phyloP scores from a whole-genome alignment of 2,113 vertebrate species.

The Neodontobutis hainanensis region DNA sequence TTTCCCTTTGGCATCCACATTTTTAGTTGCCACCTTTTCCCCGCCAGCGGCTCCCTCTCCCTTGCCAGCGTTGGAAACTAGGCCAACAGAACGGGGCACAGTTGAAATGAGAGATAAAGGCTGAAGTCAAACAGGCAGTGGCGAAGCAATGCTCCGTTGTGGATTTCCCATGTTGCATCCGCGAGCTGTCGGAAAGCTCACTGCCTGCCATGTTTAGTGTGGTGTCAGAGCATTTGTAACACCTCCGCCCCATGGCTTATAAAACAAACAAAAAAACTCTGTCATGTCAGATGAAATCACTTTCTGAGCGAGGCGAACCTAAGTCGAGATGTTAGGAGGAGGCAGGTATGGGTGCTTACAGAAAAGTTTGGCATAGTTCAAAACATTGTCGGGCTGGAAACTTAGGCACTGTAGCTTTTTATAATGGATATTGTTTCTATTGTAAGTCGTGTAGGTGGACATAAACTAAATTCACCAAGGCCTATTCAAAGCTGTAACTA shows the following conservation, averaged over 20 bases:
- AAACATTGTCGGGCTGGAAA: constrained; percentile 36
- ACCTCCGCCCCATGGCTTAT: constrained; percentile 60
- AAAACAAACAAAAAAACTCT: constrained; percentile 18
- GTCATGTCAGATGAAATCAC: constrained; percentile 65
- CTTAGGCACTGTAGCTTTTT: constrained; percentile 20
- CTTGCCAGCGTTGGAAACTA: constrained; percentile 51
- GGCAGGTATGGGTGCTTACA: constrained; percentile 7
- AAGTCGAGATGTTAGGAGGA: constrained; percentile 29
- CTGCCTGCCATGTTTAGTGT: constrained; percentile 53
- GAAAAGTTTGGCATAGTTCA: constrained; percentile 21
- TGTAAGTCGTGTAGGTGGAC: constrained; percentile 29
- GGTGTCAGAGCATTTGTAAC: constrained; percentile 66
- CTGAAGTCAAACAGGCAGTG: constrained; percentile 60
- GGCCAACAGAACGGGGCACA: constrained; percentile 48
- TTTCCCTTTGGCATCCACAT: constrained; percentile 25
- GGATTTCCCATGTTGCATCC: constrained; percentile 48
- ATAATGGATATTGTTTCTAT: constrained; percentile 35
- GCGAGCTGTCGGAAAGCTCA: constrained; percentile 51
- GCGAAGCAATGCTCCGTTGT: constrained; percentile 35
- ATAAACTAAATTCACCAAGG: too few relatives aligned
- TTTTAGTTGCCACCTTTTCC: constrained; percentile 29
- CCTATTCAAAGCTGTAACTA: too few relatives aligned
- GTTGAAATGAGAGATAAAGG: constrained; percentile 61
- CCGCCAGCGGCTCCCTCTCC: constrained; percentile 23
- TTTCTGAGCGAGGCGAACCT: constrained; percentile 35